Evolutionary conservation across 1,140 invertebrate species (phyloP), one percentile per base, ranked within the genome.

Genomic region (Chrysoperla carnea): DNA sequence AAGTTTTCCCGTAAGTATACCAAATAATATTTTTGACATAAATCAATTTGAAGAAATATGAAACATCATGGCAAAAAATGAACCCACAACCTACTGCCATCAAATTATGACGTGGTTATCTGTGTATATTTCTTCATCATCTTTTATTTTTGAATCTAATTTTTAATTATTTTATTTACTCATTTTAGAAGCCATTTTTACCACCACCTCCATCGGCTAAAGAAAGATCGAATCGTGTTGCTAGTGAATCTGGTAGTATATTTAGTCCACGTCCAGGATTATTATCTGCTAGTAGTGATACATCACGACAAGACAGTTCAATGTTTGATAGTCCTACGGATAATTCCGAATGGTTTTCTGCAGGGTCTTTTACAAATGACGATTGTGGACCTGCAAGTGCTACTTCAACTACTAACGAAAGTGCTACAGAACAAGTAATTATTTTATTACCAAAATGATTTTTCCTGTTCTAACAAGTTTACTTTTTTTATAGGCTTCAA

Each of bases 131-230:
- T 12, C 8, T 12, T 12, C 11, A 6, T 6, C 6, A 27, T 11
- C 6, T 23, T 27, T 27, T 27, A 12, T 39, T 23, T 11, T 39
- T 3, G 9, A 39, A 27, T 39, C 5, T 6, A 31, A 31, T 7
- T 6, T 33, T 12, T 6, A 36, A 42, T 11, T 38, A 49, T 7
- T 37, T 37, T 2, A 37, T 46, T 46, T 40, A 29, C 35, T 41
- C 48, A 33, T 42, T 56, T 55, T 47, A 66, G 42, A 66, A 68
- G 52, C 68, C 67, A 36, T 70, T 70, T 50, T 47, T 70, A 49
- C 70, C 80, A 17, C 75, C 79, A 15, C 79, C 78, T 13, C 75
- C 76, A 2, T 76, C 78, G 0, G 64, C 67, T 6, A 52, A 52
- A 23, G 59, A 61, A 31, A 44, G 59, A 27, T 50, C 54, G 5